Base-by-base conservation (phyloP, 2,113 vertebrate species). In the Micronycteris hirsuta region DNA sequence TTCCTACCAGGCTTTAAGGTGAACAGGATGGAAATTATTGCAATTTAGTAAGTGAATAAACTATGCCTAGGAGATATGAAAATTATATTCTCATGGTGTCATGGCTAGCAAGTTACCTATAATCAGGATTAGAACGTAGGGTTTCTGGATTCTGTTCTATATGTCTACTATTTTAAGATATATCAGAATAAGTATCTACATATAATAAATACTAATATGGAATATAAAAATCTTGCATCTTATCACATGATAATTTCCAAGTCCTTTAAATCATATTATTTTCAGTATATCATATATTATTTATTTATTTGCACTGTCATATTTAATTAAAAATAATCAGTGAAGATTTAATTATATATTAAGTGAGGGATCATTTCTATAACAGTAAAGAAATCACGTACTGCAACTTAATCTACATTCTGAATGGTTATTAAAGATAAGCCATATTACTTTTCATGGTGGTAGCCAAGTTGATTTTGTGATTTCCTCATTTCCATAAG, bases 401-500 rank as follows among this genome's bases (percentile, higher is more conserved):
- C 31, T 49, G 65, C 77, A 85, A 61, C 38, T 92, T 88, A 94
- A 73, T 74, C 83, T 68, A 52, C 17, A 36, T 61, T 87, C 70
- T 89, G 31, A 86, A 31, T 90, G 22, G 47, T 43, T 91, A 36
- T 56, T 65, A 80, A 85, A 90, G 36, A 91, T n/a, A 87, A 87
- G 41, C 14, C 45, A 73, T 49, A 68, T 31, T 78, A 78, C 58
- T 90, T 78, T 86, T 94, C 92, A 67, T 82, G 22, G 49, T 92
- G 85, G 43, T 45, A 68, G 36, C 10, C 49, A 82, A 88, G 41
- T 28, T 15, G 2, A 47, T 85, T 86, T 95, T 94, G 74, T 81
- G 41, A 96, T 82, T 88, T 93, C 9, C 15, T 33, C 49, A 86
- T 96, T 93, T 91, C 36, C 88, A 9, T 11, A 67, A 90, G 58